These are phyloP conservation scores for Microctonus hyperodae DNA, from an alignment of 2,888 invertebrate species.

Conservation along the genomic window DNA sequence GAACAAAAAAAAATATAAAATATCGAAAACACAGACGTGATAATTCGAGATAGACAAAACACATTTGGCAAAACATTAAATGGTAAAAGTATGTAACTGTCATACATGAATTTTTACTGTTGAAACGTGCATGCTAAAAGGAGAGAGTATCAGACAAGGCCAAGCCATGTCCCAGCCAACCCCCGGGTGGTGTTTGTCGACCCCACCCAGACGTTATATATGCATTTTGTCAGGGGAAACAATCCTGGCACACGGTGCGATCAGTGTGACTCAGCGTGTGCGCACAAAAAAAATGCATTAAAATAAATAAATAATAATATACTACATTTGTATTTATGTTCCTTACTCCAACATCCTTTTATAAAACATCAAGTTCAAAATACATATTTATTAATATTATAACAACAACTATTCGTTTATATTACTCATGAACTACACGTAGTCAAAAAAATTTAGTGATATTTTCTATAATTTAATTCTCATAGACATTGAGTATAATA, in stretches of 20 bases:
- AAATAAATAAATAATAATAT: too few relatives aligned
- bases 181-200: constrained; percentile 24
- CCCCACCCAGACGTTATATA: constrained; percentile 28
- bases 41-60: background rate
- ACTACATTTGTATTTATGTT: too few relatives aligned
- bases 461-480: too few relatives aligned
- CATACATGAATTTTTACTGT: background rate
- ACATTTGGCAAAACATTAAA: background rate
- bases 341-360: too few relatives aligned
- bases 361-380: too few relatives aligned
- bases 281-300: constrained; percentile 3
- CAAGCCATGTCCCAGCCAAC: constrained; percentile 14
- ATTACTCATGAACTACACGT: too few relatives aligned
- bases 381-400: too few relatives aligned
- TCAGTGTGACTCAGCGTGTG: constrained; percentile 29
- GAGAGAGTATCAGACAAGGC: constrained; percentile 6
- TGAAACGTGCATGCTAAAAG: background rate
- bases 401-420: too few relatives aligned
- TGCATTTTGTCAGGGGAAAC: constrained; percentile 18
- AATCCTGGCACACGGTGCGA: background rate
- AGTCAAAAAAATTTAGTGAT: too few relatives aligned
- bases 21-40: background rate
- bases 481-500: too few relatives aligned
- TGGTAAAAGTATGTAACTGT: background rate
- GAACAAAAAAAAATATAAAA: background rate